Evolutionary conservation across 2,888 invertebrate species (phyloP).

Genomic region (Noctua comes): DNA sequence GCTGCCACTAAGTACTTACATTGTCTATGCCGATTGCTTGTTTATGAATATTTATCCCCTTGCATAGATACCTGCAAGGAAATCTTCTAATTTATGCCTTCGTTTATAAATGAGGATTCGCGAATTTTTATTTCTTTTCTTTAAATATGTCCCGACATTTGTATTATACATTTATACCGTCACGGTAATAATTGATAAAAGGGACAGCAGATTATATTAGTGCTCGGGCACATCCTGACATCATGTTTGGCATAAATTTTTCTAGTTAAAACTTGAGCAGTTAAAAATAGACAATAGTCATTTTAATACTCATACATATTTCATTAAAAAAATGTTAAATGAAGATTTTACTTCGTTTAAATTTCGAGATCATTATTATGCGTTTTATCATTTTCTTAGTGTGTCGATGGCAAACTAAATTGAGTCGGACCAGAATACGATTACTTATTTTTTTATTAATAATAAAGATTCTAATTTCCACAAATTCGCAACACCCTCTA

Average conservation of each 20-base stretch:
- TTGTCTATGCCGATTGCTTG: slow-evolving; percentile 41
- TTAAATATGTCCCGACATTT: slow-evolving; percentile 8
- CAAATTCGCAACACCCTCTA: slow-evolving; percentile 70
- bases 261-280: slow-evolving; percentile 45
- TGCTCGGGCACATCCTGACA: slow-evolving; percentile 37
- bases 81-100: not conserved
- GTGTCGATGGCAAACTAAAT: not conserved
- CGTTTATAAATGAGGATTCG: not conserved
- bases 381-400: not conserved
- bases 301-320: slow-evolving; percentile 11
- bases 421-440: not conserved
- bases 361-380: not conserved
- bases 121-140: not conserved
- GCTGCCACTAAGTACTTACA: slow-evolving; percentile 42
- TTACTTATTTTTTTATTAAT: not conserved
- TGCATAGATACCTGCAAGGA: not conserved
- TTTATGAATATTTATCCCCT: slow-evolving; percentile 48
- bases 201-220: slow-evolving; percentile 39
- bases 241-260: slow-evolving; percentile 33
- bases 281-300: slow-evolving; percentile 4
- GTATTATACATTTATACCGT: slow-evolving; percentile 34
- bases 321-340: not conserved
- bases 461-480: slow-evolving; percentile 21
- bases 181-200: slow-evolving; percentile 24
- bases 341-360: not conserved